Evolutionary conservation across 2,797 vertebrate genomes (phyloP).

Genomic region (Thalassophryne amazonica): DNA sequence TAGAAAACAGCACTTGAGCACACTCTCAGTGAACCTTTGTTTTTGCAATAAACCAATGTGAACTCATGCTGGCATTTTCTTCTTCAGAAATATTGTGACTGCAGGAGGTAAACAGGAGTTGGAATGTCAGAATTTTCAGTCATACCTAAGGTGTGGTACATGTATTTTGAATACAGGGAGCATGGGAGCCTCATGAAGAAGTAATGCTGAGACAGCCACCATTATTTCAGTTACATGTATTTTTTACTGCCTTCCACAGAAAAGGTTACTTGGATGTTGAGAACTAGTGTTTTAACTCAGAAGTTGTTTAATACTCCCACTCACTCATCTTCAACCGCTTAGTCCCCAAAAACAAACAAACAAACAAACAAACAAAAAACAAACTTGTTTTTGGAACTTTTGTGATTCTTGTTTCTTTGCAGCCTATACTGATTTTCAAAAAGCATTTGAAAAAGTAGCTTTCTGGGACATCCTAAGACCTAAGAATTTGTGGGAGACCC

Average conservation of each 20-base stretch:
- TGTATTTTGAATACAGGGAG: neutral
- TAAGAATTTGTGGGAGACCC: too few species aligned
- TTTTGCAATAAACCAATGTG: slow-evolving; percentile 26
- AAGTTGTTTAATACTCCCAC: too few species aligned
- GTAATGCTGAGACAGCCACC: neutral
- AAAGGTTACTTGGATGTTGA: too few species aligned
- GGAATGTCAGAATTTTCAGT: neutral
- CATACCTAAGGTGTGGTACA: neutral
- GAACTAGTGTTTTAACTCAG: neutral
- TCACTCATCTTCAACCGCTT: too few species aligned
- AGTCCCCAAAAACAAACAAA: too few species aligned
- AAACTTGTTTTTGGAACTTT: too few species aligned
- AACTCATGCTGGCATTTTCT: slow-evolving; percentile 20
- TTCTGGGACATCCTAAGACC: too few species aligned
- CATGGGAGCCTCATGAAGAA: neutral
- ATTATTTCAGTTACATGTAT: neutral
- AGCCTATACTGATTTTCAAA: too few species aligned
- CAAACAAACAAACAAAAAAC: too few species aligned
- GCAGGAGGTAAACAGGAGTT: neutral
- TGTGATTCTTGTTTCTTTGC: too few species aligned
- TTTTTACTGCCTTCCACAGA: neutral
- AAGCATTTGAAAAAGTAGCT: too few species aligned
- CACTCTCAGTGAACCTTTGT: slow-evolving; percentile 41
- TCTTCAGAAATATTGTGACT: slow-evolving; percentile 9
- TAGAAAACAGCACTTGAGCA: slow-evolving; percentile 11